phyloP scores from a whole-genome alignment of 2,888 invertebrate genomes.

The Belgica antarctica region DNA sequence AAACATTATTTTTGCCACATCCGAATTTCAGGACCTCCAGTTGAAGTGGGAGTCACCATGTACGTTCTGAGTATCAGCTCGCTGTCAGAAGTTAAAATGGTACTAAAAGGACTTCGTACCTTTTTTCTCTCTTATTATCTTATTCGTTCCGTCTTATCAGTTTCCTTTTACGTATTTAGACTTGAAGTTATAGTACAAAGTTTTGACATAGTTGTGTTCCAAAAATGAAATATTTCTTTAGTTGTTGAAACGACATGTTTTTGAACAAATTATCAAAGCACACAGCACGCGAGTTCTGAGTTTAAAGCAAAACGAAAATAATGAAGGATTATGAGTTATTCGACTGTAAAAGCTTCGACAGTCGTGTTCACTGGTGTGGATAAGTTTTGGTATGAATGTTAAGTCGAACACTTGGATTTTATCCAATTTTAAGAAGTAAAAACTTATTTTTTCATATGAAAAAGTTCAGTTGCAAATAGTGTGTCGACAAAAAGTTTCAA shows the following conservation, averaged over 20 bases:
- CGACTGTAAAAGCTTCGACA: constrained; percentile 3
- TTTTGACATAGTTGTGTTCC: constrained; percentile 19
- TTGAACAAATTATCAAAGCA: constrained; percentile 34
- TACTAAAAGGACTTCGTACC: constrained; percentile 56
- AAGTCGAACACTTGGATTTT: no score
- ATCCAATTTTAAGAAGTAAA: no score
- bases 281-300: constrained; percentile 32
- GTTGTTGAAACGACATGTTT: constrained; percentile 25
- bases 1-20: constrained; percentile 19
- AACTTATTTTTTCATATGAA: no score
- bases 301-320: background rate
- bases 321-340: no score
- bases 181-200: constrained; percentile 18
- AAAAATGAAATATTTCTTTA: background rate
- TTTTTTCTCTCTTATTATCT: constrained; percentile 9
- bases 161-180: background rate
- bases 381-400: no score
- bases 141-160: constrained; percentile 3
- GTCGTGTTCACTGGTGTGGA: no score
- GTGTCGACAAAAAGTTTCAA: no score
- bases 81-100: constrained; percentile 98
- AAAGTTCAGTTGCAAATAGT: no score
- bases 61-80: constrained; percentile 98
- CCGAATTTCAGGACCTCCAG: constrained; percentile 84
- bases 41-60: constrained; percentile 97